Base-by-base conservation (phyloP, 2,888 invertebrate species). In the Phyllotreta cruciferae region DNA sequence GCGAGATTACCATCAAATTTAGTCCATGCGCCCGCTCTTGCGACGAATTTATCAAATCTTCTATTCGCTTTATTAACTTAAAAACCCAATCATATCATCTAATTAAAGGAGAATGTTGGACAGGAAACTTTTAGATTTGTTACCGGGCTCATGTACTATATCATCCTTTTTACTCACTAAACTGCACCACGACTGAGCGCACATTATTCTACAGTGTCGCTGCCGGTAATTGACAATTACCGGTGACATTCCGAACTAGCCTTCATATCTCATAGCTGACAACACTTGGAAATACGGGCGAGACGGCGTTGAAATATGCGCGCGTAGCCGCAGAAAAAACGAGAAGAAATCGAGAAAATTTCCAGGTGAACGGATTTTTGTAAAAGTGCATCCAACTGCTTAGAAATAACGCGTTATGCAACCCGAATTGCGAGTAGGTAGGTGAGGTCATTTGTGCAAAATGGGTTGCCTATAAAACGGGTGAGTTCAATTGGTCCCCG, bases 201-300 rank as follows among this genome's bases (percentile, higher is more conserved):
- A 58, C 49, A 63, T 66, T 64, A 63, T 62, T 64, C 56, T 53
- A 60, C 56, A 64, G 64, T 62, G 56, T 50, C 58, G 57, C 50
- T 49, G 65, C 56, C 62, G 60, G 68, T 69, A 69, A 69, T 69
- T 69, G 69, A 60, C 69, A 69, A 69, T 69, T 69, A 69, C 66
- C 47, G 60, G 63, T 69, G 69, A 69, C 69, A 69, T 69, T 69
- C 66, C 67, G 55, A 57, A 60, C 66, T 64, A 61, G 64, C 66
- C 64, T 56, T 69, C 69, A 67, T 69, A 67, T 69, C 67, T 69
- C 67, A 67, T 67, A 66, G 66, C 63, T 64, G 67, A 66, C 66
- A 65, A 69, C 67, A 64, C 69, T 66, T 64, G 64, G 64, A 64
- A 64, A 60, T 66, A 64, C 57, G 61, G 61, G 57, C 53, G 49